Evolutionary conservation across 2,113 vertebrate genomes (phyloP), one percentile per base, ranked within the genome.

Genomic region (Hyla sarda): DNA sequence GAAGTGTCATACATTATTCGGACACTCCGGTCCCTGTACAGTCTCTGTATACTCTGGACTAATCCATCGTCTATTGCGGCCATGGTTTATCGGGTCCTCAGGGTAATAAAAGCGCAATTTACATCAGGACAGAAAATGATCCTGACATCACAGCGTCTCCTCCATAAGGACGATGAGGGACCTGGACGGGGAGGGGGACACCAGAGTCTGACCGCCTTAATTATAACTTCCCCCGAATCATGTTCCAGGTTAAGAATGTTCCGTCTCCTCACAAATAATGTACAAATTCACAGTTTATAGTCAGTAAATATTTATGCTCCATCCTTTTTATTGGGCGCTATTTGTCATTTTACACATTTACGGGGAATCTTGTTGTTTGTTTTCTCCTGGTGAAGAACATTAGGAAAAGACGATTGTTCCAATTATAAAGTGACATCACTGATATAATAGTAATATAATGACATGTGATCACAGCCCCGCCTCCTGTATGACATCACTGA

Each of bases 21-120:
- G n/a, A n/a, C n/a, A n/a, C n/a, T n/a, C n/a, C n/a, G n/a, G n/a
- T n/a, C n/a, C n/a, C n/a, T n/a, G n/a, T n/a, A n/a, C n/a, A n/a
- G n/a, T n/a, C n/a, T n/a, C n/a, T n/a, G n/a, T n/a, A n/a, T n/a
- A n/a, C n/a, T n/a, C n/a, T n/a, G n/a, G n/a, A n/a, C n/a, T n/a
- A n/a, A n/a, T n/a, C n/a, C n/a, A n/a, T n/a, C n/a, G n/a, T n/a
- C n/a, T n/a, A n/a, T n/a, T n/a, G 4, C 71, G 47, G 12, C 4
- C 62, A 25, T 73, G 62, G 5, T 88, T 88, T 87, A 86, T 23
- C 65, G 71, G 58, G 48, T 48, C 14, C 87, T 67, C 65, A 60
- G 69, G 25, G 54, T 48, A 89, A 76, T 82, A 89, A 83, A 87
- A 78, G 0, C 10, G 10, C 50, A 62, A 37, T 89, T 84, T 88